Percentiles rank a stretch among this genome's conserved stretches.
Conservation (phyloP, 2,797 vertebrate species). For the Gadopsis bispinosus region DNA sequence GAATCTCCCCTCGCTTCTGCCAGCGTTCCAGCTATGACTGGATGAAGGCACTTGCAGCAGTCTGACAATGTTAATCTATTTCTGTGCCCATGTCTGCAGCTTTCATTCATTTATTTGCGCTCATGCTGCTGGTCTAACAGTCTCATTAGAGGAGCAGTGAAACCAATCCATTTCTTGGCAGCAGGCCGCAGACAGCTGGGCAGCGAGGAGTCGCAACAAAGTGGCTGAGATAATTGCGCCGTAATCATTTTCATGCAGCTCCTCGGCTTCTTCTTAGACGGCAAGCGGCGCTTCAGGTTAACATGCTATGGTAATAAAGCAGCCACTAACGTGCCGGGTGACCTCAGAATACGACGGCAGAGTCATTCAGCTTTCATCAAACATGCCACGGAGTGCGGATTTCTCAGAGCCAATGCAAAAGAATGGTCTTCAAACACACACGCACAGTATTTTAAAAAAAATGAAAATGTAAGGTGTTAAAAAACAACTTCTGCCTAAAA, state of each 20-base stretch:
- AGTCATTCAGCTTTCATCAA: constrained; percentile 37
- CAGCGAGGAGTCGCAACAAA: constrained; percentile 53
- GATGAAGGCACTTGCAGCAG: constrained; percentile 34
- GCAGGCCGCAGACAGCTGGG: constrained; percentile 62
- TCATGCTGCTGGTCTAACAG: constrained; percentile 59
- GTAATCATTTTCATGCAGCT: constrained; percentile 68
- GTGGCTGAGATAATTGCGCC: constrained; percentile 55
- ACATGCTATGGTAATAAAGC: constrained; percentile 52
- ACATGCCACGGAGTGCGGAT: constrained; percentile 17
- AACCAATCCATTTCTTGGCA: constrained; percentile 68
- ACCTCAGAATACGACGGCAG: constrained; percentile 40
- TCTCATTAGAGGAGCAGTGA: constrained; percentile 63
- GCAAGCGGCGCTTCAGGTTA: constrained; percentile 51
- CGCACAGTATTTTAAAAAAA: constrained; percentile 1
- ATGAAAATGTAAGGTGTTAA: constrained; percentile 8
- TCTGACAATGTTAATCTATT: constrained; percentile 61
- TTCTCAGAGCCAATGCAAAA: not conserved
- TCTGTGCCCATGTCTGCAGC: constrained; percentile 51
- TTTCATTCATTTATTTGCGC: constrained; percentile 60
- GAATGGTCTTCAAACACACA: not conserved
- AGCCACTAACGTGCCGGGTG: constrained; percentile 40
- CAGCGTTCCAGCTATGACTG: constrained; percentile 48
- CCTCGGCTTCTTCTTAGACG: constrained; percentile 32
- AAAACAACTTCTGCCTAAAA: not conserved
- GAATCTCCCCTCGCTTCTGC: constrained; percentile 21